Base-by-base conservation (phyloP, 2,113 vertebrate genomes). In the Suncus etruscus region DNA sequence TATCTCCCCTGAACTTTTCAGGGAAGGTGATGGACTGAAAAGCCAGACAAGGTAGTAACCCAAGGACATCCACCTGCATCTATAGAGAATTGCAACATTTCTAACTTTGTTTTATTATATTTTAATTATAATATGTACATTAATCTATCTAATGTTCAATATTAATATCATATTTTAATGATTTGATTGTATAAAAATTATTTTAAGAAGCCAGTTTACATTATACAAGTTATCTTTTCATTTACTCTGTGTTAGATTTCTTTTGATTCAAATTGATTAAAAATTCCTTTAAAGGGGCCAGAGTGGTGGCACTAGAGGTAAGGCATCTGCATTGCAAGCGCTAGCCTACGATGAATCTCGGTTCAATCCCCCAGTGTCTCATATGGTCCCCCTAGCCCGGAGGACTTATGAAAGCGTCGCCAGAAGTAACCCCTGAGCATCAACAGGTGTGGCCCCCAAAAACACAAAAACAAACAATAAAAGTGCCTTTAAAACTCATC, bases 151-250 rank as follows among this genome's bases (percentile, higher is more conserved):
- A 72, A 25, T 1, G 87, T 11, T 51, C 0, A 47, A 15, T 76
- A 48, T 51, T 75, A 10, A 73, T 16, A 4, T 9, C 25, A 39
- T 75, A 48, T 32, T 81, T 11, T 20, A 32, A 1, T 90, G 27
- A 29, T 72, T 1, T 1, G 66, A 75, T 50, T 70, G 47, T 70
- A 69, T 66, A 24, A 94, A 89, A 93, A 70, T 78, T 5, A 75
- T 2, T 66, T n/a, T 86, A 50, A 86, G 0, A 73, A 32, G 86
- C 6, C 20, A 18, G 50, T 32, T 63, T n/a, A 86, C 89, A 65
- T 65, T 4, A 18, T 51, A 83, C 50, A 58, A 51, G 0, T 11
- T 50, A 11, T 89, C 5, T 80, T 79, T 63, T 12, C 14, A 77
- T 11, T 86, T 12, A 70, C 66, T 73, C 6, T 70, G 58, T 65